Conservation (phyloP, 2,888 invertebrate species). For the Dascillus cervinus region DNA sequence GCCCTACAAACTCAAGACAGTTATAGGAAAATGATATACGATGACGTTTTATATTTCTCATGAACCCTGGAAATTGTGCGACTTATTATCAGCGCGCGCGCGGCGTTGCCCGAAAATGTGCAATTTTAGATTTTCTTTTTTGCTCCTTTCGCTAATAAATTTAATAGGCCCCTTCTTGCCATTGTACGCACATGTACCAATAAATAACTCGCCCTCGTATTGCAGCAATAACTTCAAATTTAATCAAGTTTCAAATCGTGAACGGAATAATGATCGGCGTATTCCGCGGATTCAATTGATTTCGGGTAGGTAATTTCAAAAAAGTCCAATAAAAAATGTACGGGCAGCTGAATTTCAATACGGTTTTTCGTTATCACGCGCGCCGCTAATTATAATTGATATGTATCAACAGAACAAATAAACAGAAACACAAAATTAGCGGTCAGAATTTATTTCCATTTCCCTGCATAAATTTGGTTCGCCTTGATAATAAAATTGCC, state of each 20-base stretch:
- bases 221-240: constrained; percentile 32
- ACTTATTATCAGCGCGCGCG: constrained; percentile 12
- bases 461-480: too few species aligned
- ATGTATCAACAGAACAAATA: background rate
- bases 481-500: too few species aligned
- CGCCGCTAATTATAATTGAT: constrained; percentile 4
- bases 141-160: constrained; percentile 19
- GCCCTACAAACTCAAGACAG: constrained; percentile 23
- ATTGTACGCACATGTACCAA: constrained; percentile 23
- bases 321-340: background rate
- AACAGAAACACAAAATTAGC: background rate
- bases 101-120: constrained; percentile 2
- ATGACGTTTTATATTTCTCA: constrained; percentile 6
- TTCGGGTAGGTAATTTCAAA: constrained; percentile 12
- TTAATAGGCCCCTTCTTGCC: constrained; percentile 19
- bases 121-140: constrained; percentile 10
- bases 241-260: constrained; percentile 32
- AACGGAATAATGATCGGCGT: constrained; percentile 28
- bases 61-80: constrained; percentile 9
- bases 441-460: too few species aligned
- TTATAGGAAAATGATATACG: constrained; percentile 21
- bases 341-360: background rate
- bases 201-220: constrained; percentile 27
- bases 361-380: background rate
- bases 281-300: constrained; percentile 16